Conservation (phyloP, 2,113 vertebrate species). For the Etia nguti region DNA sequence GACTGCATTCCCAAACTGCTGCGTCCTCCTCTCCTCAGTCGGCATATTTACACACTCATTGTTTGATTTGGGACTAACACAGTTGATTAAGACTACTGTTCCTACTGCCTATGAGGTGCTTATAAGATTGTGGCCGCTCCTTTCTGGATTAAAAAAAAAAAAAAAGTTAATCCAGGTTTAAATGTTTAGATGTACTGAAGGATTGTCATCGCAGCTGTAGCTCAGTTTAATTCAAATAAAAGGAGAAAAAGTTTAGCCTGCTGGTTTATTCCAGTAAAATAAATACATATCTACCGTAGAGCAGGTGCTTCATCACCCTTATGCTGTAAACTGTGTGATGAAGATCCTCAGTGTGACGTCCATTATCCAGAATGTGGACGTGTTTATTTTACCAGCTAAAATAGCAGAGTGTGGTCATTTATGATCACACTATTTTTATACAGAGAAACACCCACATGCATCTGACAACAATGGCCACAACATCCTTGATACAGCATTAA, state of each 20-base stretch:
- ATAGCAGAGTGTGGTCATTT: background rate
- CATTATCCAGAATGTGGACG: background rate
- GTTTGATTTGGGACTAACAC: background rate
- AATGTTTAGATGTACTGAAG: background rate
- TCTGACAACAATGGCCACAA: background rate
- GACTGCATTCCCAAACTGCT: slow-evolving; percentile 50
- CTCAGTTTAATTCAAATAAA: background rate
- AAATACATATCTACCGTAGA: background rate
- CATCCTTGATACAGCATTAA: background rate
- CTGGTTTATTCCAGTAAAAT: background rate
- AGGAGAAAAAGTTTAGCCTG: background rate
- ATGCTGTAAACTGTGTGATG: background rate
- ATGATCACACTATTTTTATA: background rate
- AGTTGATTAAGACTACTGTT: background rate
- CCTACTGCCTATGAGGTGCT: background rate
- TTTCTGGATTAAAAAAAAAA: background rate
- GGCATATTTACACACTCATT: background rate
- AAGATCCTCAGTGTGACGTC: background rate
- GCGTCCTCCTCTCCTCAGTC: background rate
- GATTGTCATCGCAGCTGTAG: background rate
- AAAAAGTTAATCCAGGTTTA: accelerated
- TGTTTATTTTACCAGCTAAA: background rate
- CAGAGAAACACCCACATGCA: background rate
- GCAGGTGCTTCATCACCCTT: background rate
- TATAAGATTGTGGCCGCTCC: background rate